phyloP scores from a whole-genome alignment of 2,113 vertebrate genomes.

The Callipepla squamata region DNA sequence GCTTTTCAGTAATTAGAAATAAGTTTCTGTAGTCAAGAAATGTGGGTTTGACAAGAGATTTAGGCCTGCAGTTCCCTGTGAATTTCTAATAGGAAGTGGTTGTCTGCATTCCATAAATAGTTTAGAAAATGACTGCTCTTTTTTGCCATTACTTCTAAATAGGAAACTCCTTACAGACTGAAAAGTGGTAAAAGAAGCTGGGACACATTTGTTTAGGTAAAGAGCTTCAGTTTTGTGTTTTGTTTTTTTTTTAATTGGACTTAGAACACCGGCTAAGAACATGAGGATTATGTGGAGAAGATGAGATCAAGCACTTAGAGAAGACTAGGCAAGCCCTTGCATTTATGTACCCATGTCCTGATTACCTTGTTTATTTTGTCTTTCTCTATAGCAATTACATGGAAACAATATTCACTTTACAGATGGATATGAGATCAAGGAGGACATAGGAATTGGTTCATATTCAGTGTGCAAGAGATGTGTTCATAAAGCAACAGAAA shows the following conservation, averaged over 20 bases:
- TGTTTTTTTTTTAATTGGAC: not conserved
- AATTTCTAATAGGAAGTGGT: not conserved
- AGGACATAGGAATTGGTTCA: slow-evolving; percentile 88
- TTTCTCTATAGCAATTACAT: slow-evolving; percentile 84
- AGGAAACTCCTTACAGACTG: not conserved
- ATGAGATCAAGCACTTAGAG: not conserved
- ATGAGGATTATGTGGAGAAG: not conserved
- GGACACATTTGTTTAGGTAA: not conserved
- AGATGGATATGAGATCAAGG: slow-evolving; percentile 92
- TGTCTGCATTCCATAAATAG: not conserved
- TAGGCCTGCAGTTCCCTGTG: not conserved
- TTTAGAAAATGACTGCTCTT: not conserved
- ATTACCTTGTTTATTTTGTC: not conserved
- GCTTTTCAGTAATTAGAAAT: not conserved
- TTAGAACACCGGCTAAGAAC: not conserved
- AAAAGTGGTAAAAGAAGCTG: not conserved
- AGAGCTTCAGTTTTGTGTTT: not conserved
- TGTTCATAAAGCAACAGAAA: slow-evolving; percentile 88
- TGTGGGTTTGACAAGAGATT: not conserved
- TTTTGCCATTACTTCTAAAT: not conserved
- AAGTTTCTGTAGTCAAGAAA: not conserved
- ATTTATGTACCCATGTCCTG: not conserved
- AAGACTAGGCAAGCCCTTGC: not conserved
- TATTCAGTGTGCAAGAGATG: slow-evolving; percentile 90
- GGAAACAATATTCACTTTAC: slow-evolving; percentile 90